These are phyloP conservation scores for Amaurobius ferox DNA, from an alignment of 2,888 invertebrate species.

Conservation along the genomic window DNA sequence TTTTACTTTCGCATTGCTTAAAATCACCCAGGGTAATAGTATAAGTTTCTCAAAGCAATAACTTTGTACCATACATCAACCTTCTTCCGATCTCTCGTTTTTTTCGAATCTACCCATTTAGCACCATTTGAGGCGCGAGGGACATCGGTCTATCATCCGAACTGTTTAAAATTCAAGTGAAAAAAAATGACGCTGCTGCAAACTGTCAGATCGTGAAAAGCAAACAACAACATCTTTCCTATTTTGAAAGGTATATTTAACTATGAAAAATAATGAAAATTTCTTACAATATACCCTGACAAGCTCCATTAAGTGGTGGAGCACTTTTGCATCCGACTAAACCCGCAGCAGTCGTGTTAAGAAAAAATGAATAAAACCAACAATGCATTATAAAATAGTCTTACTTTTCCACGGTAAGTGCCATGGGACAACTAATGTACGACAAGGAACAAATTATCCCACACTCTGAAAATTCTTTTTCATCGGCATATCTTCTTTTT, in stretches of 20 bases:
- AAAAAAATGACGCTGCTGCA: background rate
- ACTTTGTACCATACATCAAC: no score
- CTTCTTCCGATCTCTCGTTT: no score
- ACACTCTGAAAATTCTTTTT: constrained; percentile 3
- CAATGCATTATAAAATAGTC: background rate
- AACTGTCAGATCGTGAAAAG: background rate
- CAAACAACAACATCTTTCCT: constrained; percentile 1
- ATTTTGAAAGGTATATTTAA: constrained; percentile 5
- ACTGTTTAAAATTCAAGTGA: background rate
- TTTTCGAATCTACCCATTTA: no score
- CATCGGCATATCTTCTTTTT: constrained; percentile 7
- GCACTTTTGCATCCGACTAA: background rate
- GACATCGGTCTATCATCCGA: background rate
- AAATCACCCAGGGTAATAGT: no score
- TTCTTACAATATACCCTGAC: background rate
- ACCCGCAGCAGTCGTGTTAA: background rate
- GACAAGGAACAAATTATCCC: constrained; percentile 6
- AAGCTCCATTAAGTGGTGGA: background rate
- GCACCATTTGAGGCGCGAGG: background rate
- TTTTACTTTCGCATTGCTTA: no score
- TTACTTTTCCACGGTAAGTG: background rate
- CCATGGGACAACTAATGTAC: constrained; percentile 14
- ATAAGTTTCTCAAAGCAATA: no score
- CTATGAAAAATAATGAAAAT: constrained; percentile 6
- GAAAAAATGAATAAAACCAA: background rate